These are phyloP conservation scores for Operophtera brumata DNA, from an alignment of 2,888 invertebrate species.

Conservation along the genomic window DNA sequence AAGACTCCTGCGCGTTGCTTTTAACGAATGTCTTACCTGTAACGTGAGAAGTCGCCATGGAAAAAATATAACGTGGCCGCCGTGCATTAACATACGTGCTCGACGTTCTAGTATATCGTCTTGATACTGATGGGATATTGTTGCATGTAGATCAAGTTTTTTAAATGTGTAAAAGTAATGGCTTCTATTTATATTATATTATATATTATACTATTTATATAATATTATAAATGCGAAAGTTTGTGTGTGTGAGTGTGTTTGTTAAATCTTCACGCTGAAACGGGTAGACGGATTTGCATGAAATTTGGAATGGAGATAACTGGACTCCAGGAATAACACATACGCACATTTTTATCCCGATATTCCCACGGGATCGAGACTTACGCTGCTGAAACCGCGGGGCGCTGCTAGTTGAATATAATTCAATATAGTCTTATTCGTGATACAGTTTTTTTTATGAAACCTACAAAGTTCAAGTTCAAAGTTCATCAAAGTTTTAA, in stretches of 20 bases:
- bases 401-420: background rate
- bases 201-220: too few relatives aligned
- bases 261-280: too few relatives aligned
- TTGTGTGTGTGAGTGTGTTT: too few relatives aligned
- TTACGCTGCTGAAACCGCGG: too few relatives aligned
- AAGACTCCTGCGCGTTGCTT: constrained; percentile 52
- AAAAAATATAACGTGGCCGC: constrained; percentile 37
- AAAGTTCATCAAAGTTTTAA: too few relatives aligned
- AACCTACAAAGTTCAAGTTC: too few relatives aligned
- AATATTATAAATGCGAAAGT: too few relatives aligned
- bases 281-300: too few relatives aligned
- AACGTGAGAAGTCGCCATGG: constrained; percentile 53
- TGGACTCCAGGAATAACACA: too few relatives aligned
- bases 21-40: constrained; percentile 61
- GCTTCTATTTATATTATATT: background rate
- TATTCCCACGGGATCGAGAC: too few relatives aligned
- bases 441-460: constrained; percentile 1
- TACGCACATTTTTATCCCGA: too few relatives aligned
- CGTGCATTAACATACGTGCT: constrained; percentile 31
- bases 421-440: background rate
- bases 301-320: too few relatives aligned
- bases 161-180: constrained; percentile 19
- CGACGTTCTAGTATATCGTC: constrained; percentile 28
- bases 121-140: constrained; percentile 24
- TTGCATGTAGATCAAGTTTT: constrained; percentile 22